Conservation (phyloP, 2,797 vertebrate genomes). For the Botia kubotai region DNA sequence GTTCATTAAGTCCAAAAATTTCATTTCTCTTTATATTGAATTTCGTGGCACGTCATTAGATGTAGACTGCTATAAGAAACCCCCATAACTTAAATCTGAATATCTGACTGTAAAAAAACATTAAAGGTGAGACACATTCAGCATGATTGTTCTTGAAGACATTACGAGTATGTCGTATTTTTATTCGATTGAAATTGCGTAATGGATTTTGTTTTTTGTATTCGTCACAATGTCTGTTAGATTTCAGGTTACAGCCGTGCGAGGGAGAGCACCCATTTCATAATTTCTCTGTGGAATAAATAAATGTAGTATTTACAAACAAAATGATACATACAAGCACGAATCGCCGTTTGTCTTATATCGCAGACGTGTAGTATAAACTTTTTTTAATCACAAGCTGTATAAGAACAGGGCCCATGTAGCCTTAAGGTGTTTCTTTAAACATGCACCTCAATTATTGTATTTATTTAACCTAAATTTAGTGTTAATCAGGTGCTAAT, state of each 20-base stretch:
- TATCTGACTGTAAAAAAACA: constrained; percentile 34
- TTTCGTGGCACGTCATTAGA: neutral
- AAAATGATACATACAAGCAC: neutral
- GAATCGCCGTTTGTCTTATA: neutral
- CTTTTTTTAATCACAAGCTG: constrained; percentile 20
- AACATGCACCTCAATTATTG: neutral
- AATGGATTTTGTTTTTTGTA: neutral
- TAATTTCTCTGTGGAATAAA: constrained; percentile 9
- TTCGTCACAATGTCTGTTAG: constrained; percentile 9
- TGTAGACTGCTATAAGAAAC: constrained; percentile 9
- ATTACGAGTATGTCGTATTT: neutral
- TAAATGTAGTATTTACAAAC: neutral
- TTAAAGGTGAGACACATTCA: neutral
- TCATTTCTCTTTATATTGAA: neutral
- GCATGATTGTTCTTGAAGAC: neutral
- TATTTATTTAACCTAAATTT: no score
- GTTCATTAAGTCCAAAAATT: neutral
- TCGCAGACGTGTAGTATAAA: constrained; percentile 9
- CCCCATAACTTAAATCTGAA: constrained; percentile 45
- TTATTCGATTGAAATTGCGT: neutral
- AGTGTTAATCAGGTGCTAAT: neutral
- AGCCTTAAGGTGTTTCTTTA: neutral
- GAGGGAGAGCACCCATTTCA: neutral
- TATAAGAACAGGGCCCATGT: constrained; percentile 7
- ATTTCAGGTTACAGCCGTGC: neutral